phyloP scores from a whole-genome alignment of 2,113 vertebrate species.

The Periophthalmus modestus region DNA sequence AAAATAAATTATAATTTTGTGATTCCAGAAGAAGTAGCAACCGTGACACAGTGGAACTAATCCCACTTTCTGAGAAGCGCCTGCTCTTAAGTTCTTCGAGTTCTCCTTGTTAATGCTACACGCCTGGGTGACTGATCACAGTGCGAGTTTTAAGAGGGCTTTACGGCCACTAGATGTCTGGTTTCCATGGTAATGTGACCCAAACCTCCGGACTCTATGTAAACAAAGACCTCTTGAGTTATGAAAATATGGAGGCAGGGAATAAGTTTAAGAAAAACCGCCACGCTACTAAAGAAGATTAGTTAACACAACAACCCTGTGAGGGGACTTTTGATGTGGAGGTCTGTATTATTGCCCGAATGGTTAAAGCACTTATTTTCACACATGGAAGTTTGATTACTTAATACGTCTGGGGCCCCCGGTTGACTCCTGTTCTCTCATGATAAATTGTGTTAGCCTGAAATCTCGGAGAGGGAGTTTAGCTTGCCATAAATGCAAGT shows the following conservation, averaged over 20 bases:
- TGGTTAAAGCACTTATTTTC: conserved; percentile 38
- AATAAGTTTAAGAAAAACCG: conserved; percentile 20
- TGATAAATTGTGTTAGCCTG: conserved; percentile 32
- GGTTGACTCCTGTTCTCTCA: conserved; percentile 13
- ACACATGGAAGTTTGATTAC: conserved; percentile 26
- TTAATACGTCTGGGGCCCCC: background rate
- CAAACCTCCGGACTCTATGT: conserved; percentile 23
- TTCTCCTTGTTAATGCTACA: conserved; percentile 6
- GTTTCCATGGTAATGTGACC: conserved; percentile 20
- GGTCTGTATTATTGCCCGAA: conserved; percentile 30
- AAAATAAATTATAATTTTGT: too few relatives aligned
- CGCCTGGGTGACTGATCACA: conserved; percentile 5
- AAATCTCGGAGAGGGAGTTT: conserved; percentile 46
- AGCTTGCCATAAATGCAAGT: conserved; percentile 46
- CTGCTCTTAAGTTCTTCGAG: background rate
- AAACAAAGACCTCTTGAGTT: conserved; percentile 45
- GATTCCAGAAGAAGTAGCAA: too few relatives aligned
- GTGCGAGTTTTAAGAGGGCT: conserved; percentile 1
- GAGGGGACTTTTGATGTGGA: conserved; percentile 33
- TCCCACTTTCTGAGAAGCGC: background rate
- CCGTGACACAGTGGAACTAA: background rate
- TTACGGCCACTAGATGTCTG: conserved; percentile 7
- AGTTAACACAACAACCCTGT: conserved; percentile 46
- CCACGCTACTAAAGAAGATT: conserved; percentile 34
- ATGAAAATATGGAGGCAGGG: conserved; percentile 38